phyloP scores from a whole-genome alignment of 2,888 invertebrate genomes.

The Cosmia pyralina region DNA sequence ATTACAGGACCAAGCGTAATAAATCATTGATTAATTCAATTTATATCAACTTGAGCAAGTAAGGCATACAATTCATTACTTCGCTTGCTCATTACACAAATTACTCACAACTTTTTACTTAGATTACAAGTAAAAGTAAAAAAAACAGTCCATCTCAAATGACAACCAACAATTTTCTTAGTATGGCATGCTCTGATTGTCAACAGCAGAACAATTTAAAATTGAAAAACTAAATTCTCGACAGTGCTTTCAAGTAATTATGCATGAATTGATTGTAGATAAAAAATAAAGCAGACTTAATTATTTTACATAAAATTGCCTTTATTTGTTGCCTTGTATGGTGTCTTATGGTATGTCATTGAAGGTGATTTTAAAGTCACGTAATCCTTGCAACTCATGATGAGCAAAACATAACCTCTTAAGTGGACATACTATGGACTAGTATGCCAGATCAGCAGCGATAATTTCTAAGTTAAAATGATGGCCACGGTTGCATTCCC shows the following conservation, averaged over 20 bases:
- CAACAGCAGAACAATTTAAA: slow-evolving; percentile 34
- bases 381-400: not conserved
- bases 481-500: slow-evolving; percentile 14
- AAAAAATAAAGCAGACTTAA: slow-evolving; percentile 10
- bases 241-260: slow-evolving; percentile 53
- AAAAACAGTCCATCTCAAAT: slow-evolving; percentile 48
- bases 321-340: not conserved
- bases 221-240: slow-evolving; percentile 35
- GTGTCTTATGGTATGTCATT: not conserved
- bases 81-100: slow-evolving; percentile 31
- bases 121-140: slow-evolving; percentile 55
- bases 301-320: not conserved
- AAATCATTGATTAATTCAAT: no score
- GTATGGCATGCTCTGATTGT: slow-evolving; percentile 56
- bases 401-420: not conserved
- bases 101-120: slow-evolving; percentile 40
- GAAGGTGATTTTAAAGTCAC: not conserved
- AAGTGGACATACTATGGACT: not conserved
- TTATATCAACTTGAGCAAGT: not conserved
- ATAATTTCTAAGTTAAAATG: not conserved
- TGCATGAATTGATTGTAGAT: slow-evolving; percentile 54
- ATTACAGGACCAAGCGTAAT: no score
- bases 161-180: slow-evolving; percentile 58
- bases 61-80: not conserved
- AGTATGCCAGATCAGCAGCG: not conserved